phyloP scores from a whole-genome alignment of 1,140 invertebrate genomes.

The Melipona quadrifasciata region DNA sequence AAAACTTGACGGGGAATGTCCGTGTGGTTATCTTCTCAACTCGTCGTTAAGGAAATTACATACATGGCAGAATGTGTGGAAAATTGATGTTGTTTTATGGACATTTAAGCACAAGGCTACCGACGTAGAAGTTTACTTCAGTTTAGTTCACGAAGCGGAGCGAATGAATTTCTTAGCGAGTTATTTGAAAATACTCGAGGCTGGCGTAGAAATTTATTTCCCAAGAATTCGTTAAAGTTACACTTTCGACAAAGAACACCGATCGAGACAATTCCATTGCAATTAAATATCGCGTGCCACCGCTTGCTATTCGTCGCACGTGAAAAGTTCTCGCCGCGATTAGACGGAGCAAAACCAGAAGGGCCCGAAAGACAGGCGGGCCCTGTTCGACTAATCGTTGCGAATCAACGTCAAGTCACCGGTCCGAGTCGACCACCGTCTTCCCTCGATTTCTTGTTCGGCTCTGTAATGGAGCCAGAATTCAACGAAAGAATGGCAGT shows the following conservation, averaged over 20 bases:
- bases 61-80: not conserved
- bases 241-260: too few relatives aligned
- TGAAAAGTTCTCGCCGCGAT: conserved; percentile 16
- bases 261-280: too few relatives aligned
- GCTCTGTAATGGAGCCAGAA: conserved; percentile 48
- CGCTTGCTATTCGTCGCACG: not conserved
- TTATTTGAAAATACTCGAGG: too few relatives aligned
- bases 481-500: conserved; percentile 44
- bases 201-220: too few relatives aligned
- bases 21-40: not conserved
- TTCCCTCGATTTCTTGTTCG: conserved; percentile 46
- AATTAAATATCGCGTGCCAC: not conserved
- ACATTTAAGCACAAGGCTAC: not conserved
- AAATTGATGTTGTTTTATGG: not conserved
- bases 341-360: conserved; percentile 41
- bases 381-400: conserved; percentile 46
- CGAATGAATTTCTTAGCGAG: too few relatives aligned
- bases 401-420: conserved; percentile 44
- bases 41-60: not conserved
- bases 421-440: not conserved
- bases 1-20: not conserved
- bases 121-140: not conserved
- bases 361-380: conserved; percentile 1
- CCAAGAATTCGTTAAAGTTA: too few relatives aligned
- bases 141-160: not conserved